These are phyloP conservation scores for Thalassoma bifasciatum DNA, from an alignment of 2,113 vertebrate species.

Conservation along the genomic window DNA sequence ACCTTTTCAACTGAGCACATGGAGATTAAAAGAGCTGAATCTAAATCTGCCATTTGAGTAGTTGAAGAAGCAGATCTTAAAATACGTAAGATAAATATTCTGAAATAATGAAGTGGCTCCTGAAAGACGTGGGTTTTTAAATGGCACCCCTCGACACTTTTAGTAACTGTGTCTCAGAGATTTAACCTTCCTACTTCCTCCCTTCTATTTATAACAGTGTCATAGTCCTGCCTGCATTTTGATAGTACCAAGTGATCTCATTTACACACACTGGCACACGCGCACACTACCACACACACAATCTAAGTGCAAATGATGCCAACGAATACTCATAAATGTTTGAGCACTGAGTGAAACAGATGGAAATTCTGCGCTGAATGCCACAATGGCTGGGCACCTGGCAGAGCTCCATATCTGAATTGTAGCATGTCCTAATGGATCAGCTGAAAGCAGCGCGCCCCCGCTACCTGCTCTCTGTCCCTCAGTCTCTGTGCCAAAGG, in stretches of 20 bases:
- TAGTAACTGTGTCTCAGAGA: constrained; percentile 66
- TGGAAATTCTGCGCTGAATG: constrained; percentile 54
- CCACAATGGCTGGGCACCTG: constrained; percentile 64
- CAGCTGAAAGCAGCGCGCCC: constrained; percentile 66
- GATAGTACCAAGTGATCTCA: constrained; percentile 81
- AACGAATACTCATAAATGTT: constrained; percentile 67
- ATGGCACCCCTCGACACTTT: constrained; percentile 60
- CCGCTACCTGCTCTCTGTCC: constrained; percentile 64
- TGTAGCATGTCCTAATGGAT: constrained; percentile 74
- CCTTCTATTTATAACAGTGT: constrained; percentile 81
- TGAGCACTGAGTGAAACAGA: constrained; percentile 63
- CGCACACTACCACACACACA: constrained; percentile 20
- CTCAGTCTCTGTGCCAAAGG: constrained; percentile 51
- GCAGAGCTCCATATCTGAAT: constrained; percentile 53
- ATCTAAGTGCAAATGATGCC: constrained; percentile 47
- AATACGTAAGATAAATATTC: constrained; percentile 1
- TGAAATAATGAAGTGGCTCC: constrained; percentile 1
- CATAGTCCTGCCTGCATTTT: constrained; percentile 79
- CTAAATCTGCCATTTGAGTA: no score
- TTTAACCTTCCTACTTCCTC: constrained; percentile 81
- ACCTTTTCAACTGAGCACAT: background rate
- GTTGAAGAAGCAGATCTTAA: background rate
- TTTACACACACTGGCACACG: constrained; percentile 71
- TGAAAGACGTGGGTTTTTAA: constrained; percentile 46
- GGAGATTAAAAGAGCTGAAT: no score